phyloP scores from a whole-genome alignment of 2,888 invertebrate species.

The Andricus curvator region DNA sequence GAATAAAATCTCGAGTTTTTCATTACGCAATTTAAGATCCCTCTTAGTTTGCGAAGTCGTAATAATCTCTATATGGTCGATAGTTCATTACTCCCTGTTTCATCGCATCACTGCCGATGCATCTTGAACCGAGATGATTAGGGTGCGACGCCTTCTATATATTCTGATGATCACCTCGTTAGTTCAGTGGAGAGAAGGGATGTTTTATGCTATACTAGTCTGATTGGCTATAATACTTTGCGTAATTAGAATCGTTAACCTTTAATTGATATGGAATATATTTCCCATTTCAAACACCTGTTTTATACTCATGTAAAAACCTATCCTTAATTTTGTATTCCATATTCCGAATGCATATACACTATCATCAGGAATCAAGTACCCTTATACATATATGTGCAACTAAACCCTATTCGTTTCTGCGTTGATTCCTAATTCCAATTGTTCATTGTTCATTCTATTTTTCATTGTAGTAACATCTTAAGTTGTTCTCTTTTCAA shows the following conservation, averaged over 20 bases:
- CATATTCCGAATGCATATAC: background rate
- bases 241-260: background rate
- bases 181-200: constrained; percentile 26
- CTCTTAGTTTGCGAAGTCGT: constrained; percentile 7
- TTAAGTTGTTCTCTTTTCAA: constrained; percentile 7
- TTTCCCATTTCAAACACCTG: background rate
- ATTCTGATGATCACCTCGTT: constrained; percentile 54
- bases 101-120: constrained; percentile 45
- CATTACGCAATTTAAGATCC: constrained; percentile 8
- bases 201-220: background rate
- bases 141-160: constrained; percentile 46
- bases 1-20: background rate
- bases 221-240: constrained; percentile 24
- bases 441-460: background rate
- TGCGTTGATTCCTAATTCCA: background rate
- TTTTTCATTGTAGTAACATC: background rate
- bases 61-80: background rate
- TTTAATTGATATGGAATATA: background rate
- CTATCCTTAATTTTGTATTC: background rate
- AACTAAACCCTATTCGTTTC: background rate
- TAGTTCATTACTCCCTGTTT: constrained; percentile 24
- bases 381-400: too few species aligned
- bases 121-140: constrained; percentile 48
- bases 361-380: background rate
- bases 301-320: background rate